phyloP scores from a whole-genome alignment of 2,113 vertebrate species.

The Hystrix cristata region DNA sequence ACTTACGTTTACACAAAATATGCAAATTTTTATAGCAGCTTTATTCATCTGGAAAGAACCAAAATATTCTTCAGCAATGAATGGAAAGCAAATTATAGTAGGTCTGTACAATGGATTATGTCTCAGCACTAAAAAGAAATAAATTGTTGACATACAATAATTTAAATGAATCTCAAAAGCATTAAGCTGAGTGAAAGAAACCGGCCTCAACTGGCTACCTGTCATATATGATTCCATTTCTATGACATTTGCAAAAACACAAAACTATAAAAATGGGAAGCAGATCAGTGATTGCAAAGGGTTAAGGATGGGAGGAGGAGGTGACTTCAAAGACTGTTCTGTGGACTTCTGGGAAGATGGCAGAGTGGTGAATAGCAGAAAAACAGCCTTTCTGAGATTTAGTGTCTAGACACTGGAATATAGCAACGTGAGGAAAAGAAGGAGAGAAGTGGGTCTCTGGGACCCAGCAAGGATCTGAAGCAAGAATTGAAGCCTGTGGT shows the following conservation, averaged over 20 bases:
- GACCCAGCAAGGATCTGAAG: too few species aligned
- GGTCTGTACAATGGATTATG: not conserved
- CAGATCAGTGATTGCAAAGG: not conserved
- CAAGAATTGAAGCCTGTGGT: too few species aligned
- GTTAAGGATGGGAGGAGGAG: not conserved
- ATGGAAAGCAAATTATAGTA: not conserved
- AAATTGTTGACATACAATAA: not conserved
- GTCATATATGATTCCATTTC: not conserved
- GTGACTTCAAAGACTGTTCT: not conserved
- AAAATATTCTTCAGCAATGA: not conserved
- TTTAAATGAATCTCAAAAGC: not conserved
- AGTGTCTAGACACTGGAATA: too few species aligned
- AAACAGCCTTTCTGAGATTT: too few species aligned
- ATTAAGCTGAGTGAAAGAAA: not conserved
- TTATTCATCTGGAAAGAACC: not conserved
- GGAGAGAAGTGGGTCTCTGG: too few species aligned
- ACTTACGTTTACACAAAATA: not conserved
- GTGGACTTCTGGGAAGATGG: too few species aligned
- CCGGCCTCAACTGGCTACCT: not conserved
- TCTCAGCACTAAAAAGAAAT: not conserved
- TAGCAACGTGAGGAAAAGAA: too few species aligned
- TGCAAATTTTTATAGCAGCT: not conserved
- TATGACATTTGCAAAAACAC: not conserved
- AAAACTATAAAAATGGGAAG: not conserved
- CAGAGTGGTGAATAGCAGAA: too few species aligned